Evolutionary conservation across 2,888 invertebrate species (phyloP), one percentile per base, ranked within the genome.

Genomic region (Malthinus flaveolus): DNA sequence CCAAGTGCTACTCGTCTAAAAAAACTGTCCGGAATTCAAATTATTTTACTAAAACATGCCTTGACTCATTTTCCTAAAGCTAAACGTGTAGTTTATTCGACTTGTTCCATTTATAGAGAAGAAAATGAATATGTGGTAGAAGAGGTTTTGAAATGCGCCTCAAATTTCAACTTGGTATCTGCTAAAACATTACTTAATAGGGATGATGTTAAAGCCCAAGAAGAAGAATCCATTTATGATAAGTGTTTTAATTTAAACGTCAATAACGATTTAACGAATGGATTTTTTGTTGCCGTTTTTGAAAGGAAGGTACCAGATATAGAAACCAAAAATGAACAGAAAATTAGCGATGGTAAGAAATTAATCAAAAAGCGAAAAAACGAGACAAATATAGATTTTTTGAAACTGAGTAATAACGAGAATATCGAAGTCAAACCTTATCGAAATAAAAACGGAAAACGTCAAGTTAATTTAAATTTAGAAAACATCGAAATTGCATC

Each of bases 251-350:
- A 95, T 72, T 85, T 93, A 0, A 84, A 82, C 65, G 88, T 92
- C 0, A 85, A 90, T 4, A 78, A 81, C 0, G 95, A 96, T 79
- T 79, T 86, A 4, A 94, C 95, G 0, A 95, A 91, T 75, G 98
- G 98, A 1, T 97, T 99, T 79, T 99, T 99, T 79, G 84, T 98
- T 33, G 96, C 97, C 1, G 86, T 96, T 49, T 89, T 98, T 69
- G 91, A 92, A 75, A 36, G 59, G 9, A 45, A 13, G n/a, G 23
- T 8, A 44, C 9, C 6, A 32, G 47, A 32, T 5, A 12, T 13
- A n/a, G n/a, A n/a, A n/a, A n/a, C n/a, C n/a, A n/a, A n/a, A 5
- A 23, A 35, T 46, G 46, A 37, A 50, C 39, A 59, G 61, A 52
- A 44, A 37, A 32, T 42, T 31, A 37, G n/a, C n/a, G n/a, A n/a